Base-by-base conservation (phyloP, 1,140 invertebrate genomes). In the Parapsyche elsis region DNA sequence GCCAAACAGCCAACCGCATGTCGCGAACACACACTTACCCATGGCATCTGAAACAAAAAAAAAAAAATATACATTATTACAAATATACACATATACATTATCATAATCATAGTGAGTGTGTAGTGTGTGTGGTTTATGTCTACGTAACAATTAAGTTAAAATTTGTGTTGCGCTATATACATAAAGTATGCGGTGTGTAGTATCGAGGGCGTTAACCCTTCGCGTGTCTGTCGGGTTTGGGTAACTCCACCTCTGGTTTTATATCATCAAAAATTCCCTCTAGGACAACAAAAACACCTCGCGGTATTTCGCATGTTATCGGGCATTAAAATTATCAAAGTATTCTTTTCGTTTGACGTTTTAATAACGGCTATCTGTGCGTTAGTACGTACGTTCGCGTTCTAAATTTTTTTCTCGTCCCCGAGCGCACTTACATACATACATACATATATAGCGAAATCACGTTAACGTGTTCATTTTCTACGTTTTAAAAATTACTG, bases 1-100 rank as follows among this genome's bases (percentile, higher is more conserved):
- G 45, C 45, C 5, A 46, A 46, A 12, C 12, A 12, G 45, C 16
- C 49, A 10, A 53, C 24, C 19, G 76, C 7, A 64, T 12, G 19
- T 67, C 21, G 4, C 16, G 44, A 16, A 16, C 24, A 78, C 46
- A 53, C 14, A 90, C 90, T 91, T 89, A 91, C 90, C 90, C 89
- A 91, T 91, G 84, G 90, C 90, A 89, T 91, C 90, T 91, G 90
- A 83, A 91, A 91, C 89, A 91, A 90, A 85, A 86, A 84, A 87
- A 84, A 85, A 79, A 61, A 61, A 16, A 83, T 70, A 4, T 4
- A 38, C 7, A 7, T 38, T 7, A 38, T 38, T 38, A 38, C 30
- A 38, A 38, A 38, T 38, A 38, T 38, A 38, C 30, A 38, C 30
- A 38, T 4, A 38, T 7, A 38, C 7, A 4, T 38, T 38, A 38